These are phyloP conservation scores for Megamerina dolium DNA, from an alignment of 2,888 invertebrate species.

Conservation along the genomic window DNA sequence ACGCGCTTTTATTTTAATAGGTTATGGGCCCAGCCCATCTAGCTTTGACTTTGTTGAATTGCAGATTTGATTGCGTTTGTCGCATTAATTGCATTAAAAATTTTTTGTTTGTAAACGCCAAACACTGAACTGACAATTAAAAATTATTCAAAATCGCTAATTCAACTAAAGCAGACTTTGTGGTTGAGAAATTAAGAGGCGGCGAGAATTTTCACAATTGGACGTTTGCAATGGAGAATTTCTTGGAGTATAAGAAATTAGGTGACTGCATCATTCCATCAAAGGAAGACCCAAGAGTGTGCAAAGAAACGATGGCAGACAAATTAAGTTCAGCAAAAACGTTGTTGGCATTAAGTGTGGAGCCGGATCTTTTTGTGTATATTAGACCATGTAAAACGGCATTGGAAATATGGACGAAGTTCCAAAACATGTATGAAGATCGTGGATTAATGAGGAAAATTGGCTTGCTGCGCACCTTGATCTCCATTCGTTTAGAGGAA, in stretches of 20 bases:
- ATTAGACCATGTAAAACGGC: conserved; percentile 9
- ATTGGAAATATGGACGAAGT: conserved; percentile 8
- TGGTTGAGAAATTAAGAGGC: conserved; percentile 4
- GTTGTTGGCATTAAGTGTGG: conserved; percentile 7
- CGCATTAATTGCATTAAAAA: conserved; percentile 1
- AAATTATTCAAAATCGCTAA: conserved; percentile 1
- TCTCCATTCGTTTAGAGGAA: conserved; percentile 11
- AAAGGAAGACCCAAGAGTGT: not conserved
- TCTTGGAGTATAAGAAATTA: not conserved
- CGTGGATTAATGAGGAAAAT: conserved; percentile 11
- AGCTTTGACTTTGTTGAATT: too few species aligned
- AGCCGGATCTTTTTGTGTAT: conserved; percentile 7
- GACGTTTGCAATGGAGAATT: conserved; percentile 8
- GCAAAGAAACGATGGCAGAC: not conserved
- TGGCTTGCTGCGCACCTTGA: conserved; percentile 9
- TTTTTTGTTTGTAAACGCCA: too few species aligned
- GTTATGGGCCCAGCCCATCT: not conserved
- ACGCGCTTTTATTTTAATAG: not conserved
- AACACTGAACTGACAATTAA: too few species aligned
- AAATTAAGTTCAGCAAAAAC: conserved; percentile 7
- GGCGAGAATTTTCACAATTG: conserved; percentile 8
- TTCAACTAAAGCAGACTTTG: conserved; percentile 3
- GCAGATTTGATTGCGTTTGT: not conserved
- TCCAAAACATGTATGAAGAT: conserved; percentile 11
- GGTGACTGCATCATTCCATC: conserved; percentile 3